A percentile compares a stretch with the other conserved stretches of the same genome.
Conservation (phyloP, 1,140 invertebrate species). For the Platyscapa corneri region DNA sequence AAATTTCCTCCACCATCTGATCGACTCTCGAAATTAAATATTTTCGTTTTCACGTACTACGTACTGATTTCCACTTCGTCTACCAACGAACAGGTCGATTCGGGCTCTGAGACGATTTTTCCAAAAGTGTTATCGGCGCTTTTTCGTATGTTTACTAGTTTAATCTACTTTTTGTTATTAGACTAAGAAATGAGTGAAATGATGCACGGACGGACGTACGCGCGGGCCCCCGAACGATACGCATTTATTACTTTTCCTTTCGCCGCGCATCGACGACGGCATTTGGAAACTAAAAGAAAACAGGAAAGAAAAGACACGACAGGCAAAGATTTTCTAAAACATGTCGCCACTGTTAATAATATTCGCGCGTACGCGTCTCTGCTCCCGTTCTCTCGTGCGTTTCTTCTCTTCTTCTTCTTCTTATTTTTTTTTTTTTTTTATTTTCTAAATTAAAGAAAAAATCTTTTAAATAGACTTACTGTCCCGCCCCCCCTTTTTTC, state of each 20-base stretch:
- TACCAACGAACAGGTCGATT: constrained; percentile 37
- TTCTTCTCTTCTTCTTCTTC: constrained; percentile 33
- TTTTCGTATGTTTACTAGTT: constrained; percentile 47
- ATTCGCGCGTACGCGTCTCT: constrained; percentile 25
- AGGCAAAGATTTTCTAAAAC: not conserved
- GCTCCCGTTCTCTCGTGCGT: constrained; percentile 34
- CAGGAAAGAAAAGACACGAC: no score
- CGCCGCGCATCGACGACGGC: not conserved
- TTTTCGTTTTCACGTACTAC: constrained; percentile 14
- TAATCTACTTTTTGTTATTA: constrained; percentile 47
- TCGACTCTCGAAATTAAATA: not conserved
- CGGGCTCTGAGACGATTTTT: constrained; percentile 27
- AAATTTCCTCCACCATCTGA: not conserved
- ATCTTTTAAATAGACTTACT: constrained; percentile 46
- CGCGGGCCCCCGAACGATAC: not conserved
- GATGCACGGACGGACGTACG: constrained; percentile 18
- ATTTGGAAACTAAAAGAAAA: not conserved
- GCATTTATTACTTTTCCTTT: constrained; percentile 22
- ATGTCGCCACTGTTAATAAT: not conserved
- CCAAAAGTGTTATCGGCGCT: constrained; percentile 37
- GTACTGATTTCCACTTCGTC: constrained; percentile 23
- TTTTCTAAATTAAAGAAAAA: constrained; percentile 42
- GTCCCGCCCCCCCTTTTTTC: constrained; percentile 53
- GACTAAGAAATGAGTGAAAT: constrained; percentile 19
- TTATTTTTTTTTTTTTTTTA: constrained; percentile 41